Percentiles rank a stretch among this genome's conserved stretches.
These are phyloP conservation scores for Perognathus longimembris DNA, from an alignment of 2,113 vertebrate genomes.

Conservation along the genomic window DNA sequence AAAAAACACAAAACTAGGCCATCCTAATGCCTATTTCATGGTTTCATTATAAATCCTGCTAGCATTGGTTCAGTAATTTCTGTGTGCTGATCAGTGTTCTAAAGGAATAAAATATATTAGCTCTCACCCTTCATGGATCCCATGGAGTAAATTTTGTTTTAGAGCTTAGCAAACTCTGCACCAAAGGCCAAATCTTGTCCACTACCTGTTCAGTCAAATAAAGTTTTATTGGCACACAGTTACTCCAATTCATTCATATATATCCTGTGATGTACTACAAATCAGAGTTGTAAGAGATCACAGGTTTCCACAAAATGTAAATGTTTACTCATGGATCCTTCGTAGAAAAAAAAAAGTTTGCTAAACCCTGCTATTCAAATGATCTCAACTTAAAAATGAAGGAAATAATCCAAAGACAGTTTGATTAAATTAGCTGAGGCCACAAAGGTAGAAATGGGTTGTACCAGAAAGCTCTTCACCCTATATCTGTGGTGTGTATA, in stretches of 20 bases:
- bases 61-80: neutral
- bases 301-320: slow-evolving; percentile 1
- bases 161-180: neutral
- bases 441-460: neutral
- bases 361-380: neutral
- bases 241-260: neutral
- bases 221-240: neutral
- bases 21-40: neutral
- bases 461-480: neutral
- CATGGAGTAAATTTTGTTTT: neutral
- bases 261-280: neutral
- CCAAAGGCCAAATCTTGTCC: neutral
- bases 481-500: neutral
- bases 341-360: neutral
- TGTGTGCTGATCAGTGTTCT: neutral
- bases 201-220: neutral
- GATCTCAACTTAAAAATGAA: slow-evolving; percentile 30
- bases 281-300: neutral
- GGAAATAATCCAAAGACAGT: neutral
- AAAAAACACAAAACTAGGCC: too few species aligned
- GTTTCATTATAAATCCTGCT: neutral
- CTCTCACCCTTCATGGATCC: neutral
- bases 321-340: neutral
- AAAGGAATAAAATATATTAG: neutral
- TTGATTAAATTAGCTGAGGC: neutral